Base-by-base conservation (phyloP, 92 coral and sea anemone species). In the Parazoanthus atlanticus region DNA sequence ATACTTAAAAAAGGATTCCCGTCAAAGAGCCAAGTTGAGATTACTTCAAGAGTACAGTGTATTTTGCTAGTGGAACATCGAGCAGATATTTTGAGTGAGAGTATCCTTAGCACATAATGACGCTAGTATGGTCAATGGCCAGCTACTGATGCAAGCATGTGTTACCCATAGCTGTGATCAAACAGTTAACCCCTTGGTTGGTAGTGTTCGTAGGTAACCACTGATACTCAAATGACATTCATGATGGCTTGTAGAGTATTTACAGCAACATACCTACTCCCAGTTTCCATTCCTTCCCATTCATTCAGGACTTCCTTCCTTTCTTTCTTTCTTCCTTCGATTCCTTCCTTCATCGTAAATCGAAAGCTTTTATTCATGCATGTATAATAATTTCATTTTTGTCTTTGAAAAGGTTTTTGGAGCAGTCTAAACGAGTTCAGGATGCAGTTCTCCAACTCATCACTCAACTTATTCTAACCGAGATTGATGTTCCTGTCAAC, bases 371-470 rank as follows among this genome's bases (percentile, higher is more conserved):
- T 1, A 52, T 52, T 52, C 17, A 52, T 12, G 0, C 0, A 43
- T 43, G 12, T 43, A 15, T 13, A 46, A 34, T 32, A 23, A 46
- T 8, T n/a, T 40, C 15, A 21, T 12, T 83, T 31, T n/a, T 30
- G 34, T 86, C 31, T 8, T 52, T 64, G 2, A 67, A 25, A 71
- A 95, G 98, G 88, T 95, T 93, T 89, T 81, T 47, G 36, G 92
- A 92, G 28, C 96, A 91, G 47, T 91, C 93, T 16, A 90, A 93
- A 74, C 90, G 85, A 74, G 69, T 95, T 32, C 98, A 93, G 88
- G 81, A 90, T 34, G 74, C 71, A 74, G 90, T 89, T 32, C 93
- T 95, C 25, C 89, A 88, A 85, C 86, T 92, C 13, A 93, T 93
- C 66, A 90, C 91, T 74, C 94, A 91, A 46, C 90, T 93, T 31